Evolutionary conservation across 1,140 invertebrate genomes (phyloP), one percentile per base, ranked within the genome.

Genomic region (Antheraea mylitta): DNA sequence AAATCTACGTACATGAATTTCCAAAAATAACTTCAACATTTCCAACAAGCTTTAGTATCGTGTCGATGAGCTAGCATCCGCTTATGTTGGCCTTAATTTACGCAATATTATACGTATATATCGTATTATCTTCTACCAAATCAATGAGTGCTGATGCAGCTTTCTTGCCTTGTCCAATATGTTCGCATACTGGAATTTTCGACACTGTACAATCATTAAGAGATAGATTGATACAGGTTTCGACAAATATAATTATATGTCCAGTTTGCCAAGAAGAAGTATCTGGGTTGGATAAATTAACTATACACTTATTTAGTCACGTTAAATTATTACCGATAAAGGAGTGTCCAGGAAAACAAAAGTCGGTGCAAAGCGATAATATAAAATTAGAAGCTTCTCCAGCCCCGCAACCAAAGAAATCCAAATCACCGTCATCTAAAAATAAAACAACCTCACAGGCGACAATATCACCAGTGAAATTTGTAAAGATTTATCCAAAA

Each of bases 221-320:
- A 83, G 93, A 94, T 68, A 94, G 95, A 67, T 92, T 97, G 61
- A 95, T 97, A 59, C 95, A 94, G 77, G 96, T 96, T 18, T 95
- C 96, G 4, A 96, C 96, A 38, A 94, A 96, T 69, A 95, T 94
- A 63, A 86, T 97, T 64, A 83, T 93, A 42, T 97, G 96, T 89
- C 96, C 96, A 13, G 93, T 97, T 30, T 97, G 96, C 82, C 94
- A 95, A 71, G 96, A 97, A 79, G 87, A 95, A 67, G 90, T 97
- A 7, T 85, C 94, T 65, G 96, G 96, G 4, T 93, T 97, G 66
- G 96, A 97, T 87, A 97, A 97, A 90, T 91, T 97, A n/a, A 97
- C 96, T 1, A 96, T 97, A 78, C 96, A 97, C 89, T 87, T 97
- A 70, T 96, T 97, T 77, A 94, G 94, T 36, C 96, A 97, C 83